A percentile compares a stretch with the other conserved stretches of the same genome.
Conservation (phyloP, 1,140 invertebrate species). For the Phocides pigmalion region DNA sequence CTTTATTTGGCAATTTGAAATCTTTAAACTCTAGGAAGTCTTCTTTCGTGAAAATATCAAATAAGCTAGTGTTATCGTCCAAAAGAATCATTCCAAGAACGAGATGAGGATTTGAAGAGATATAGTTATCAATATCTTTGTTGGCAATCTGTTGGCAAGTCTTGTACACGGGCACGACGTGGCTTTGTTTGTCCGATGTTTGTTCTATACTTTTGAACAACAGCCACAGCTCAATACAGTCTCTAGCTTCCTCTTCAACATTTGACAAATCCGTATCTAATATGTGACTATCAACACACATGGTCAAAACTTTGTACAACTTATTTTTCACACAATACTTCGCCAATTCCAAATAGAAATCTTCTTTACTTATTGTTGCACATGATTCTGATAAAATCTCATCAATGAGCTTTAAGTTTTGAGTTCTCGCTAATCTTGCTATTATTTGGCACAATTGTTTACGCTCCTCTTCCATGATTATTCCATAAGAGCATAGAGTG, state of each 20-base stretch:
- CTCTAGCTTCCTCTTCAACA: conserved; percentile 67
- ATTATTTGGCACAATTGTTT: conserved; percentile 82
- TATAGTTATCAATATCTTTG: conserved; percentile 71
- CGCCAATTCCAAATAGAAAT: conserved; percentile 83
- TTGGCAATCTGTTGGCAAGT: conserved; percentile 79
- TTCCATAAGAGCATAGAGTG: conserved; percentile 83
- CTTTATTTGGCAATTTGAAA: conserved; percentile 72
- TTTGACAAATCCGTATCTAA: conserved; percentile 67
- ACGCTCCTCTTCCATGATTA: conserved; percentile 81
- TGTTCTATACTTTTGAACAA: conserved; percentile 80
- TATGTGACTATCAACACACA: conserved; percentile 76
- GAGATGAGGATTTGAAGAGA: conserved; percentile 75
- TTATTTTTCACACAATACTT: conserved; percentile 84
- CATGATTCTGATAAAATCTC: conserved; percentile 82
- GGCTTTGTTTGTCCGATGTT: conserved; percentile 73
- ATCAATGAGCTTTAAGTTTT: conserved; percentile 82
- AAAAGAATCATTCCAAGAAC: conserved; percentile 78
- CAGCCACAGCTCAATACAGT: conserved; percentile 80
- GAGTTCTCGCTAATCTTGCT: conserved; percentile 79
- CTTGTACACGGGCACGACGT: conserved; percentile 78
- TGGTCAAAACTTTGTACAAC: conserved; percentile 78
- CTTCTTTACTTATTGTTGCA: conserved; percentile 81
- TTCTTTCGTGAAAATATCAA: conserved; percentile 78
- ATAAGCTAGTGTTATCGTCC: conserved; percentile 71
- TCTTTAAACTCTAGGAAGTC: conserved; percentile 73